Conservation (phyloP, 2,888 invertebrate genomes). For the Clanis bilineata region DNA sequence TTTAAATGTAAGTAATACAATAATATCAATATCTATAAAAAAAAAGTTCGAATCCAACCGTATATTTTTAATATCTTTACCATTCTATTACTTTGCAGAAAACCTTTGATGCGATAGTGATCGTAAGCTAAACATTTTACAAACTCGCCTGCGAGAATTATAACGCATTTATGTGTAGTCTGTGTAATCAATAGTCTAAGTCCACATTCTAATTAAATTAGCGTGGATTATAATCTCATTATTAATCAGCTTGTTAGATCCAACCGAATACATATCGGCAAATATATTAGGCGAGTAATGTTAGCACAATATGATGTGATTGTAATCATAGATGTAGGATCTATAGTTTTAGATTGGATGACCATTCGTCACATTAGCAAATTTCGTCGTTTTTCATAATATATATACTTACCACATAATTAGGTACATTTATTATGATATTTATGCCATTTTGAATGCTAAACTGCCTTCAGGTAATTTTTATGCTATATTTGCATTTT, state of each 20-base stretch:
- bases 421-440: too few species aligned
- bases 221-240: background rate
- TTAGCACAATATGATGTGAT: slow-evolving; percentile 13
- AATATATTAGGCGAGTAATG: slow-evolving; percentile 4
- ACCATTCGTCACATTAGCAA: background rate
- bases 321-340: background rate
- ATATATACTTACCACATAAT: too few species aligned
- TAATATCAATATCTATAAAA: too few species aligned
- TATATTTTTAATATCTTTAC: background rate
- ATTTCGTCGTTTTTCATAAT: too few species aligned
- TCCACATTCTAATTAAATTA: background rate
- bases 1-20: too few species aligned
- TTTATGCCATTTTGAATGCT: too few species aligned
- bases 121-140: background rate
- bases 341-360: background rate
- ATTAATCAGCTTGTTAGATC: background rate
- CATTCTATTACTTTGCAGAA: too few species aligned
- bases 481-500: too few species aligned
- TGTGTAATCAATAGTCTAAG: background rate
- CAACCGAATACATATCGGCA: slow-evolving; percentile 5
- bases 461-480: too few species aligned
- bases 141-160: background rate
- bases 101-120: background rate
- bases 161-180: slow-evolving; percentile 1
- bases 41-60: too few species aligned